Conservation (phyloP, 35 echinoderm and acorn worm genomes). For the Heliocidaris erythrogramma region DNA sequence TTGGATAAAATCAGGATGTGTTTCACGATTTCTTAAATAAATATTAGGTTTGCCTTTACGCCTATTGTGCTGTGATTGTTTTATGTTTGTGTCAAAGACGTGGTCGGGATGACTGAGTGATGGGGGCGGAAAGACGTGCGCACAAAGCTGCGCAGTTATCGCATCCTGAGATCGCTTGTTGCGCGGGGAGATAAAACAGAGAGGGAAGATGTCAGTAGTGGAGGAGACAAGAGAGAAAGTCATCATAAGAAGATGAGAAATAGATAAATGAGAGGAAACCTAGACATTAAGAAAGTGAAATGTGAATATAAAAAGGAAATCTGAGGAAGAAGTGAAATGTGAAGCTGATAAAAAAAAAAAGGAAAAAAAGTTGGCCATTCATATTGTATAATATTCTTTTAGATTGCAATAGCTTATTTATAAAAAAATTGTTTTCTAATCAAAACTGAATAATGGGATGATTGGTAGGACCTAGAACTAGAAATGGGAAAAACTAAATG, state of each 20-base stretch:
- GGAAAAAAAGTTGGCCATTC: too few relatives aligned
- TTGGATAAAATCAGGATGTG: constrained; percentile 9
- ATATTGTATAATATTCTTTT: too few relatives aligned
- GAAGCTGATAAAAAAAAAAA: too few relatives aligned
- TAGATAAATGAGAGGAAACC: not conserved
- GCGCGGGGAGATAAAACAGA: not conserved
- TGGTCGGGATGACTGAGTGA: not conserved
- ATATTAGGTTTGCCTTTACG: constrained; percentile 25
- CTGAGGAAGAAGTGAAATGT: not conserved
- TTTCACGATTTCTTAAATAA: constrained; percentile 12
- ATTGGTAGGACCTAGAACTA: too few relatives aligned
- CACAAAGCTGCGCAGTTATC: not conserved
- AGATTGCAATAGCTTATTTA: too few relatives aligned
- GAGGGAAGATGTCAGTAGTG: not conserved
- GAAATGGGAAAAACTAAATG: too few relatives aligned
- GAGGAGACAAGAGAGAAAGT: not conserved
- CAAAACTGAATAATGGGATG: too few relatives aligned
- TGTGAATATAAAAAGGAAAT: not conserved
- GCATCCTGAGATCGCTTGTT: constrained; percentile 6
- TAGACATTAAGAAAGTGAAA: not conserved
- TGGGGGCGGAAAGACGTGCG: not conserved
- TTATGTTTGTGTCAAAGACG: constrained; percentile 2
- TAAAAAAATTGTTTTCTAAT: too few relatives aligned
- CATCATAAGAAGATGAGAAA: not conserved
- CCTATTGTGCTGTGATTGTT: not conserved